phyloP scores from a whole-genome alignment of 2,797 vertebrate species.

The Vultur gryphus region DNA sequence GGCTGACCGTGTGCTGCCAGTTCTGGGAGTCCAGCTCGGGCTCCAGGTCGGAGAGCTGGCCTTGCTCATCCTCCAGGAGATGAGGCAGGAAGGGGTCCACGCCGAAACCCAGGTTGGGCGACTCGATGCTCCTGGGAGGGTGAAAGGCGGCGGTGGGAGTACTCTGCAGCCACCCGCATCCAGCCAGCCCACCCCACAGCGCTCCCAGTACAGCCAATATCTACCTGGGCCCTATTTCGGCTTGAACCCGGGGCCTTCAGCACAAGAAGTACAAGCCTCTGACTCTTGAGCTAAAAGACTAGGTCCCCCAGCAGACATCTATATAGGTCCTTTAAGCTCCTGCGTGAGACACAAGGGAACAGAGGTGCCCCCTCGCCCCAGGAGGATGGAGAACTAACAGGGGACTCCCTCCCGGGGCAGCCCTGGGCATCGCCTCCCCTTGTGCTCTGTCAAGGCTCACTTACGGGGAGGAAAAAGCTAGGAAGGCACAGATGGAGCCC shows the following conservation, averaged over 20 bases:
- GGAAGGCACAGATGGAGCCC: not conserved
- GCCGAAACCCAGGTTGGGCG: conserved; percentile 77
- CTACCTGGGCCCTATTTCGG: conserved; percentile 25
- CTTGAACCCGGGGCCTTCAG: not conserved
- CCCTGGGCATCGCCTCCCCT: not conserved
- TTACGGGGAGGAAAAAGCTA: not conserved
- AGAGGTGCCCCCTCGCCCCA: not conserved
- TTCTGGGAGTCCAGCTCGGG: conserved; percentile 81
- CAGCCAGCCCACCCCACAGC: not conserved
- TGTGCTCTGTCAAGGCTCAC: not conserved
- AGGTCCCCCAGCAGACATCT: not conserved
- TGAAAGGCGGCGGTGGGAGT: not conserved
- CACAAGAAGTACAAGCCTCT: conserved; percentile 5
- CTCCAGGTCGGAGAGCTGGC: conserved; percentile 79
- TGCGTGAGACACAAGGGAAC: conserved; percentile 15
- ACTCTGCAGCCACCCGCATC: not conserved
- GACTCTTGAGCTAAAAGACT: not conserved
- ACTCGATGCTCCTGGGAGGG: conserved; percentile 82
- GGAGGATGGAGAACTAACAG: not conserved
- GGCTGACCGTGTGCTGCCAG: conserved; percentile 87
- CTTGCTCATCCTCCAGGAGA: conserved; percentile 83
- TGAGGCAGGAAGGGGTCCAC: conserved; percentile 74
- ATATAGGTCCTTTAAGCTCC: not conserved
- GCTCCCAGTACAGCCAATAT: not conserved
- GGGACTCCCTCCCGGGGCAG: not conserved